A percentile compares a stretch with the other conserved stretches of the same genome.
Conservation (phyloP, 2,113 vertebrate species). For the Nothoprocta pentlandii region DNA sequence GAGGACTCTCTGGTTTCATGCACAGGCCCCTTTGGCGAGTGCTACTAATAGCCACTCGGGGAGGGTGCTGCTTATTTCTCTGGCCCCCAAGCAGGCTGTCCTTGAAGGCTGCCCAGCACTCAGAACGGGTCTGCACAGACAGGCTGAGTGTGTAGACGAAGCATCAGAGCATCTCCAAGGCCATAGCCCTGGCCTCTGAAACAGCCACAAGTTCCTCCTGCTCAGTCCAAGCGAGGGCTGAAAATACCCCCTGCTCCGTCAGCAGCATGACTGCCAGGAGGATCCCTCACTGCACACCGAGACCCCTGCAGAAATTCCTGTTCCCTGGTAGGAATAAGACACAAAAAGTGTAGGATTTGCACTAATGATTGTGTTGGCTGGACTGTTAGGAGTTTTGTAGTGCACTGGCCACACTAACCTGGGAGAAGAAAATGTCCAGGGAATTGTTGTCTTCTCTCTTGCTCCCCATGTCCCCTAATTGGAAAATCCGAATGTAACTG, state of each 20-base stretch:
- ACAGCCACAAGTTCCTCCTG: neutral
- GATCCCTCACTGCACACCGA: neutral
- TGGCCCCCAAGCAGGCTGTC: neutral
- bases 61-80: neutral
- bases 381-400: neutral
- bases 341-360: neutral
- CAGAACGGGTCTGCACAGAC: neutral
- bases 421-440: neutral
- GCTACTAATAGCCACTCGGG: neutral
- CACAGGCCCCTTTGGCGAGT: neutral
- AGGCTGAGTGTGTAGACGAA: neutral
- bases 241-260: neutral
- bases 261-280: neutral
- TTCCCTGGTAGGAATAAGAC: neutral
- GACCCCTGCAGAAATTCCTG: neutral
- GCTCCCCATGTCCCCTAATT: neutral
- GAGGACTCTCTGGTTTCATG: neutral
- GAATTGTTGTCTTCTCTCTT: neutral
- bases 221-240: neutral
- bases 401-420: neutral
- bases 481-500: constrained; percentile 20
- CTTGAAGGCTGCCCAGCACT: neutral
- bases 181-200: rapidly evolving
- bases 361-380: neutral
- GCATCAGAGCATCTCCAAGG: neutral